Conservation (phyloP, 2,113 vertebrate genomes). For the Phasianus colchicus region DNA sequence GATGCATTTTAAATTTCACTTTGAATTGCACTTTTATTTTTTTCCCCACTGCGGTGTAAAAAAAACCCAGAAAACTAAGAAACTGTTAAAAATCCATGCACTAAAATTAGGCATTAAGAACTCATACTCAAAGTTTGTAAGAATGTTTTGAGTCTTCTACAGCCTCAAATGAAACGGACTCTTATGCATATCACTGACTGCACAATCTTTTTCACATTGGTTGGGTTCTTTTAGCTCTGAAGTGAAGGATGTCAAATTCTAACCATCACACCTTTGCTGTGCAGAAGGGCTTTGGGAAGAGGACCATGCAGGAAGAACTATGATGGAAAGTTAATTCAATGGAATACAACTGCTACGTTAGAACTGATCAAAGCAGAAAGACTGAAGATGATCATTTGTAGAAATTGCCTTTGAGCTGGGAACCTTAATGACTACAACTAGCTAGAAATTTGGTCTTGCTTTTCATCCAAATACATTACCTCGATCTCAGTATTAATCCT, state of each 20-base stretch:
- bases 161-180: neutral
- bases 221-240: neutral
- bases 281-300: neutral
- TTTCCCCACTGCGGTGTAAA: neutral
- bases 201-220: neutral
- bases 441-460: neutral
- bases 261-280: neutral
- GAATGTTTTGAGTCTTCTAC: neutral
- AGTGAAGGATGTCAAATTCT: neutral
- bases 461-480: neutral
- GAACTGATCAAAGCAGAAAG: neutral
- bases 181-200: neutral
- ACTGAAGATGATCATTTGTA: neutral
- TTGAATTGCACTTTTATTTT: neutral
- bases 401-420: neutral
- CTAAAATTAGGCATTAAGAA: neutral
- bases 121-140: neutral
- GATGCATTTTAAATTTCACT: neutral
- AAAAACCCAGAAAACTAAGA: neutral
- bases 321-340: neutral
- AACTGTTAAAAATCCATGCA: neutral
- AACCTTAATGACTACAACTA: neutral
- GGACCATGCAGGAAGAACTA: neutral
- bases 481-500: neutral
- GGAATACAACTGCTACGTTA: neutral